Evolutionary conservation across 2,113 vertebrate genomes (phyloP), one percentile per base, ranked within the genome.

Genomic region (Neolamprologus kungweensis): DNA sequence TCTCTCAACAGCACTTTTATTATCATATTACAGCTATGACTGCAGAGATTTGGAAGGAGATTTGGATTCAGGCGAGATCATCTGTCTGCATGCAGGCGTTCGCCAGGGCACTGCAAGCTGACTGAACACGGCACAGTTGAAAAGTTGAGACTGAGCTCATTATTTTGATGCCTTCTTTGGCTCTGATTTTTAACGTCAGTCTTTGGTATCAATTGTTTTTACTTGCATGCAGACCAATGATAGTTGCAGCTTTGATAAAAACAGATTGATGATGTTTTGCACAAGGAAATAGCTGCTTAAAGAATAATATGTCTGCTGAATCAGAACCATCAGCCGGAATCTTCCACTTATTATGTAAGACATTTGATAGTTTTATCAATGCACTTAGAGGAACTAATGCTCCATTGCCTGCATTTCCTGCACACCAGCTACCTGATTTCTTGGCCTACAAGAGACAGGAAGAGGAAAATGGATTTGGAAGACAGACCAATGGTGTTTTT

Each of bases 11-110:
- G n/a, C 60, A 26, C 80, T 58, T 90, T 91, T 86, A 91, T 88
- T 87, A 88, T 92, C 83, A 80, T 33, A 80, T 93, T 88, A 84
- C 21, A 78, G 85, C 23, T 65, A 88, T 19, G 80, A 68, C 80
- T 87, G 88, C 82, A 81, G 80, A 91, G 88, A 93, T 89, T 93
- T 90, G 91, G 90, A 90, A 75, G 79, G 68, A 91, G 88, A 93
- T 91, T 93, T 90, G 91, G 89, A 90, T 82, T 81, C 42, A 79
- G 75, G 79, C 83, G 84, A 85, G 88, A 92, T 94, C 86, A 85
- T 94, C 92, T 88, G 91, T 87, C 80, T 45, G 80, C 68, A 33
- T 71, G 10, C 83, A 80, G 86, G 88, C 84, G 54, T 92, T 81
- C 90, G 83, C 90, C 90, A 82, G 85, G 53, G 40, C 9, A 17